Base-by-base conservation (phyloP, 2,888 invertebrate genomes). In the Hirtodrosophila cameraria region DNA sequence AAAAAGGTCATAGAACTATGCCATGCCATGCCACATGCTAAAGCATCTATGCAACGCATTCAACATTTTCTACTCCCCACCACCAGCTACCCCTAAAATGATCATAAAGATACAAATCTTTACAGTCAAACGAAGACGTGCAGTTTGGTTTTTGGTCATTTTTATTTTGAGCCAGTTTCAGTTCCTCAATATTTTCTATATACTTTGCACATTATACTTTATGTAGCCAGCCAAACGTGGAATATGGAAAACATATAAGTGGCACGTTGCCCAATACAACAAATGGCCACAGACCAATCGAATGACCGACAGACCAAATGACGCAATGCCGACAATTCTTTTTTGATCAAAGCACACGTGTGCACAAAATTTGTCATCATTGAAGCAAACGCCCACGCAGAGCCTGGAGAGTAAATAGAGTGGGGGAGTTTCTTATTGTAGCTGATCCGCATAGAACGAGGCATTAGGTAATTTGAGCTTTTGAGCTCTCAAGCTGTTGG, bases 291-390 rank as follows among this genome's bases (percentile, higher is more conserved):
- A 1, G 18, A 18, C 53, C 57, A 69, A 65, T 43, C 57, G 50
- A 54, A 58, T 59, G 81, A 66, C 54, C 49, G 81, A 66, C 54
- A 46, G 50, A 61, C 54, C 42, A 60, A 39, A 71, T 71, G 74
- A 68, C 74, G 70, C 74, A 74, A 71, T 68, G 27, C 57, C 36
- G 31, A 33, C 39, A 11, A 50, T 52, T 70, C 48, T 50, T 31
- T 54, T 68, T 66, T 50, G 48, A 68, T 57, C 76, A 20, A 33
- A 27, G 57, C 74, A 67, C 74, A 74, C 73, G 77, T 74, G 73
- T 74, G 59, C 67, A 30, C 55, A 58, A 55, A 72, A 75, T 76
- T 86, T 83, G 84, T 79, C 80, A 73, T 73, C 69, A 75, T 60
- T 71, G 49, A 11, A 58, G 35, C 16, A 49, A 33, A 38, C 78